phyloP scores from a whole-genome alignment of 2,797 vertebrate genomes.

The Hyperoplus immaculatus region DNA sequence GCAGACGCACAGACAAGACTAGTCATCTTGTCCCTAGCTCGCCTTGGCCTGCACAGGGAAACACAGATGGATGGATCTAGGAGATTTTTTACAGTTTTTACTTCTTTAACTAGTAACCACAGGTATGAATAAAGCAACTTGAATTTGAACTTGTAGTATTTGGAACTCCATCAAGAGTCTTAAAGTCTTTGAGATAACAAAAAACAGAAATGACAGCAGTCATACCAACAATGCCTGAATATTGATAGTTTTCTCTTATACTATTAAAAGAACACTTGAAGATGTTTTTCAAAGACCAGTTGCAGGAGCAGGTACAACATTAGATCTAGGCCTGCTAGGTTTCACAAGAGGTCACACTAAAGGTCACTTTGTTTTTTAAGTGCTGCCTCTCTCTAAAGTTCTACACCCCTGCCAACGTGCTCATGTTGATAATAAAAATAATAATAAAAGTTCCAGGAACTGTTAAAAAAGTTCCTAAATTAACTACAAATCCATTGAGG shows the following conservation, averaged over 20 bases:
- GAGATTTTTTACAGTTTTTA: neutral
- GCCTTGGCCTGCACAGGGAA: slow-evolving; percentile 11
- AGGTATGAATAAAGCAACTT: too few relatives aligned
- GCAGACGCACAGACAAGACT: slow-evolving; percentile 31
- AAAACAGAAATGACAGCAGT: too few relatives aligned
- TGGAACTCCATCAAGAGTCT: too few relatives aligned
- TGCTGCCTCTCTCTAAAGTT: too few relatives aligned
- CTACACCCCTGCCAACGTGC: too few relatives aligned
- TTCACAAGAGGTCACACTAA: slow-evolving; percentile 23
- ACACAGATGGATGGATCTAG: neutral
- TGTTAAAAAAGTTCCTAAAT: neutral
- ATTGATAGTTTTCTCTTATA: neutral
- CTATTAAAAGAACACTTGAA: neutral
- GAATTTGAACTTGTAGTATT: too few relatives aligned
- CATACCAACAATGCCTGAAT: neutral
- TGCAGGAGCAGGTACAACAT: slow-evolving; percentile 7
- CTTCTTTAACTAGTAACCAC: too few relatives aligned
- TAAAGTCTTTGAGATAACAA: too few relatives aligned
- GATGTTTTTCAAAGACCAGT: neutral
- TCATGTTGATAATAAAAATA: too few relatives aligned
- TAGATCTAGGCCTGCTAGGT: slow-evolving; percentile 11
- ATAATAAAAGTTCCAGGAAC: neutral
- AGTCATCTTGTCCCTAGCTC: slow-evolving; percentile 21
- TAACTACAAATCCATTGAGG: neutral
- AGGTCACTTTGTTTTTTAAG: neutral